Conservation (phyloP, 2,113 vertebrate species). For the Mormyrus iriodes region DNA sequence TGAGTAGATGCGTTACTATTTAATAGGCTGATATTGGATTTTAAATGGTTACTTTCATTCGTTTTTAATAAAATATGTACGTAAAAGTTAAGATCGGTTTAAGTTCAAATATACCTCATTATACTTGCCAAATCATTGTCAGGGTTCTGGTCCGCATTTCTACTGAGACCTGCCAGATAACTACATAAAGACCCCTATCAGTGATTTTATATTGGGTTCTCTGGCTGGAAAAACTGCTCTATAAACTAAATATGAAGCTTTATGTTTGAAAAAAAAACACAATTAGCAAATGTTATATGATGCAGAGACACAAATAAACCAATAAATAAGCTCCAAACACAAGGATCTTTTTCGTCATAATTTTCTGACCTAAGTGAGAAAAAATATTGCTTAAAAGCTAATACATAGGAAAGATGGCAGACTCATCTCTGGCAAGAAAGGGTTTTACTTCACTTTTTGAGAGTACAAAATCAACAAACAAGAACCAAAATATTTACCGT, state of each 20-base stretch:
- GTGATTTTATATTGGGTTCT: background rate
- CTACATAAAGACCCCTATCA: background rate
- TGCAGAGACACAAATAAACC: background rate
- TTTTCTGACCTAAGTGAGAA: background rate
- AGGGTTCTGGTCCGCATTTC: background rate
- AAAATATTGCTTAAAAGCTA: background rate
- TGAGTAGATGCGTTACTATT: background rate
- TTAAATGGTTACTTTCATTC: background rate
- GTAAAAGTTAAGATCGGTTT: background rate
- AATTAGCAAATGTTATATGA: background rate
- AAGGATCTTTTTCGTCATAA: background rate
- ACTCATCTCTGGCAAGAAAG: background rate
- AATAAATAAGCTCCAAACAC: background rate
- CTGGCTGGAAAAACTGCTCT: background rate
- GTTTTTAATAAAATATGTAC: background rate
- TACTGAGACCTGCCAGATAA: background rate
- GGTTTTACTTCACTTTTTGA: background rate
- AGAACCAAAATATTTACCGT: background rate
- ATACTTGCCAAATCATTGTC: background rate
- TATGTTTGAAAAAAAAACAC: background rate
- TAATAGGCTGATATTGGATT: background rate
- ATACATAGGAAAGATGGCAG: background rate
- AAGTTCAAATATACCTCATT: background rate
- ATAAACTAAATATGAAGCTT: background rate
- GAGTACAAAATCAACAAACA: background rate